Evolutionary conservation across 2,888 invertebrate species (phyloP), one percentile per base, ranked within the genome.

Genomic region (Crematogaster levior): DNA sequence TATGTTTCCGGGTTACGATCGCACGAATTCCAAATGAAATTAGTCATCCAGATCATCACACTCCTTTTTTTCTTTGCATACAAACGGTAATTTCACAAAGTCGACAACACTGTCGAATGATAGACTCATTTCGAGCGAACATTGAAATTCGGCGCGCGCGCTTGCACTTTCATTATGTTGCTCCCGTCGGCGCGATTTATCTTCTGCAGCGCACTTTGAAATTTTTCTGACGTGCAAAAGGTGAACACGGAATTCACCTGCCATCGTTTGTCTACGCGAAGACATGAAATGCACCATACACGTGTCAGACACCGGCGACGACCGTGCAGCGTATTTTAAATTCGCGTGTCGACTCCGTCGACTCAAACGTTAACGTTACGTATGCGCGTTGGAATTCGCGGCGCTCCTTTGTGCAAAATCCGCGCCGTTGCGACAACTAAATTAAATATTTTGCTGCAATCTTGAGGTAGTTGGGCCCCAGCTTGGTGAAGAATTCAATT

Each of bases 191-290:
- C 43, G 30, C 56, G 77, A 79, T 79, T 79, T 77, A 66, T 77
- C 66, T 66, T 77, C 18, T 43, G 15, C 27, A 27, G 75, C 30
- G 40, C 77, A 56, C 53, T 56, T 30, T 34, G 53, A 30, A 43
- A 77, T 77, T 77, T 75, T 77, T 77, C 77, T 66, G 77, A 77
- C 77, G 66, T 53, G 21, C 53, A 15, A 34, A 72, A 24, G 75
- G 21, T 53, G 40, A 27, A 37, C 75, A 34, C 24, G 68, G 37
- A 56, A 53, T 66, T 56, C 66, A 77, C 77, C 56, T 75, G 75
- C 68, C 68, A 56, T 77, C 77, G 66, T 77, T 77, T 66, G 77
- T 66, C 77, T 77, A 65, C 66, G 43, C 34, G 77, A 63, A 37
- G 40, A 77, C 51, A 43, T 43, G 66, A 66, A 56, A 56, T 56